Evolutionary conservation across 2,113 vertebrate genomes (phyloP), one percentile per base, ranked within the genome.

Genomic region (Triplophysa tibetana): DNA sequence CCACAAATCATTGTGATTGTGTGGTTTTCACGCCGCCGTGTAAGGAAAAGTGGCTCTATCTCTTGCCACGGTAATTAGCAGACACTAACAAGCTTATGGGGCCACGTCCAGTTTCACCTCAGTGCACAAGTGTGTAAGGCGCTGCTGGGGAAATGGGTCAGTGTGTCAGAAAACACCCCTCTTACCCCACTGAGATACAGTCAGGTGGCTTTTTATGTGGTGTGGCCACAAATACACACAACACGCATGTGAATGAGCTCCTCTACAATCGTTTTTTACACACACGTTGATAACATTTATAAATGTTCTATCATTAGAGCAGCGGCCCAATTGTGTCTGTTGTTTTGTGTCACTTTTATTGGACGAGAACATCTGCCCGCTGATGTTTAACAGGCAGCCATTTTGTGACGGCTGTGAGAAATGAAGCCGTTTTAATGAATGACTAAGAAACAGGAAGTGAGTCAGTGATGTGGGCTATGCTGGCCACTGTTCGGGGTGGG

Each of bases 371-470:
- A 62, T 54, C 21, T 13, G 48, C 38, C 69, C 16, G 61, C 85
- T 84, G 86, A 66, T 73, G 70, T 85, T 87, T 86, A 86, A 83
- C 83, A 87, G 86, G 85, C 79, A 66, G 84, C 84, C 84, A 85
- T 85, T 88, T 88, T 89, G 89, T 86, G 87, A 87, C 86, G 85
- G 84, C 89, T 83, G 80, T 83, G 81, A 84, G 83, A 88, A 89
- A 84, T 78, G 81, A 38, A 91, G 90, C 85, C 90, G 85, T 90
- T 92, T 91, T 88, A 90, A 87, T 90, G 89, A 91, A 85, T 91
- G 90, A 92, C 87, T 89, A 89, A 86, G 81, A 81, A 91, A 89
- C 92, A 94, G 90, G 92, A 94, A 94, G 92, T 92, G 89, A 90
- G 87, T 92, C 84, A 88, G 82, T 83, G 81, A 75, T 86, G 85